A percentile compares a stretch with the other conserved stretches of the same genome.
phyloP scores from a whole-genome alignment of 2,797 vertebrate species.

The Pseudochromis fuscus region DNA sequence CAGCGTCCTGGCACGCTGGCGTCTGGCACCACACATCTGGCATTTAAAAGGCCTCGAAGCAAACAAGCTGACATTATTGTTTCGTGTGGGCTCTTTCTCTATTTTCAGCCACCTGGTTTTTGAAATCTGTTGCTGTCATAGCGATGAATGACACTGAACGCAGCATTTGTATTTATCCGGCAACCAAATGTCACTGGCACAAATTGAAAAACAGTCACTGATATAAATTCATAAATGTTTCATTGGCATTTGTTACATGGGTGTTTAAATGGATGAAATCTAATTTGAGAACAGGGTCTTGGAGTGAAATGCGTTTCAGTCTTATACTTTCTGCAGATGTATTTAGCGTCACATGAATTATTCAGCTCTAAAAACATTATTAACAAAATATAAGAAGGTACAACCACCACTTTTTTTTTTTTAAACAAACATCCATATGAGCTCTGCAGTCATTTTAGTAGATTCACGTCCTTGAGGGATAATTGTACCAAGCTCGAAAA shows the following conservation, averaged over 20 bases:
- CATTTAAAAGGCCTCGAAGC: slow-evolving; percentile 75
- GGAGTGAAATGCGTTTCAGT: no score
- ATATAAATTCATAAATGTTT: neutral
- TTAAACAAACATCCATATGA: slow-evolving; percentile 26
- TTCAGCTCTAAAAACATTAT: neutral
- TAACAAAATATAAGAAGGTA: slow-evolving; percentile 18
- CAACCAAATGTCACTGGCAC: slow-evolving; percentile 32
- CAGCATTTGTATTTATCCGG: slow-evolving; percentile 31
- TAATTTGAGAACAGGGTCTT: no score
- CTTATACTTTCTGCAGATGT: neutral
- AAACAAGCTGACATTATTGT: slow-evolving; percentile 70
- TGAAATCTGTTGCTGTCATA: slow-evolving; percentile 58
- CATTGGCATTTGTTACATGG: neutral
- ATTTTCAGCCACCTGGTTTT: slow-evolving; percentile 68
- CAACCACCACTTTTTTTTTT: slow-evolving; percentile 35
- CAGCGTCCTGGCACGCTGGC: slow-evolving; percentile 53
- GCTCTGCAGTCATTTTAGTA: slow-evolving; percentile 44
- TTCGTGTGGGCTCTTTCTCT: slow-evolving; percentile 48
- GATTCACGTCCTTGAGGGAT: slow-evolving; percentile 55
- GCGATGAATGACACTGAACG: slow-evolving; percentile 43
- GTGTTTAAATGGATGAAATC: neutral
- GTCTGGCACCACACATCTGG: slow-evolving; percentile 77
- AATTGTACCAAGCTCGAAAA: slow-evolving; percentile 50
- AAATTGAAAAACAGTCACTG: slow-evolving; percentile 3
- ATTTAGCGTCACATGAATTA: neutral